These are phyloP conservation scores for Phanerotoma sp. DNA, from an alignment of 2,888 invertebrate genomes.

Conservation along the genomic window DNA sequence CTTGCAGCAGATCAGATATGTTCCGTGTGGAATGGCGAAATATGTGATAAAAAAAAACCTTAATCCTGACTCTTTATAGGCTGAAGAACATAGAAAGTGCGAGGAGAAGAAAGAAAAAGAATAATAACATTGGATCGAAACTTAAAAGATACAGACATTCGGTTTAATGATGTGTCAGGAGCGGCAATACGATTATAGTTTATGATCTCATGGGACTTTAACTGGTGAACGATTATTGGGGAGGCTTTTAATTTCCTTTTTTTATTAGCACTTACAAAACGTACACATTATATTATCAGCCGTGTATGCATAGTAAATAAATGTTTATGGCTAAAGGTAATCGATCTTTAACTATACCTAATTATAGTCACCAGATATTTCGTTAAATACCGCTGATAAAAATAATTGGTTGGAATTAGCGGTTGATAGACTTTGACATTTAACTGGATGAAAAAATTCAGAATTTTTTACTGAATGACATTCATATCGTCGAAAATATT, in stretches of 20 bases:
- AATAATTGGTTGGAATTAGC: too few species aligned
- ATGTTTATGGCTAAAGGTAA: slow-evolving; percentile 6
- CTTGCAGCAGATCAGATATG: slow-evolving; percentile 29
- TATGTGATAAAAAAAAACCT: slow-evolving; percentile 8
- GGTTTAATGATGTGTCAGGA: slow-evolving; percentile 53
- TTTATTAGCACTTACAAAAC: neutral
- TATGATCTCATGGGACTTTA: slow-evolving; percentile 15
- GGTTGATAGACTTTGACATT: too few species aligned
- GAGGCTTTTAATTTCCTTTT: neutral
- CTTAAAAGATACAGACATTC: slow-evolving; percentile 22
- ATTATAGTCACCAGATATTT: too few species aligned
- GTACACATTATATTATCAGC: slow-evolving; percentile 8
- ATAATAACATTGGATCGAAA: slow-evolving; percentile 13
- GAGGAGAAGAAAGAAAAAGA: slow-evolving; percentile 21
- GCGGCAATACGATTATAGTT: slow-evolving; percentile 8
- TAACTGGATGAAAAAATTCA: too few species aligned
- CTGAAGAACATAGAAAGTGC: slow-evolving; percentile 20
- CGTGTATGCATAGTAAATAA: slow-evolving; percentile 33
- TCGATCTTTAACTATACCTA: too few species aligned
- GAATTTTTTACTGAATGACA: too few species aligned
- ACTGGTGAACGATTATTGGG: slow-evolving; percentile 22
- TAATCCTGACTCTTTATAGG: slow-evolving; percentile 25
- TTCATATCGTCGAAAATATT: too few species aligned
- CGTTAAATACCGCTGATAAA: too few species aligned
- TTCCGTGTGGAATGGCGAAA: slow-evolving; percentile 1